Evolutionary conservation across 2,888 invertebrate species (phyloP).

Genomic region (Drosophila subsilvestris): DNA sequence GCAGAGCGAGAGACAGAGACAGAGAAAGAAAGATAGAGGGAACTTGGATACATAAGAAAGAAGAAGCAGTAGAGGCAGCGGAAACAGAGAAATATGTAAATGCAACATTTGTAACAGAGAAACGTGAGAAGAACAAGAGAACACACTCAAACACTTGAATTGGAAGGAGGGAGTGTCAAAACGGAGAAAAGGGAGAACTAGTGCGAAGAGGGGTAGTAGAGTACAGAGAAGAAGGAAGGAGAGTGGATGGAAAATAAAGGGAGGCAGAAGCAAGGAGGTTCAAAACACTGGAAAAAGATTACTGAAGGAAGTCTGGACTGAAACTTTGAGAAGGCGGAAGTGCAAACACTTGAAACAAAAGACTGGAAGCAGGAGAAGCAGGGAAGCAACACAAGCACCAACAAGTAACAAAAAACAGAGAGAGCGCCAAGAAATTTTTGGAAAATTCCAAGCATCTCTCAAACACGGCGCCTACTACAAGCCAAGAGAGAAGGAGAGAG

Average conservation of each 20-base stretch:
- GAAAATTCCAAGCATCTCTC: constrained; percentile 75
- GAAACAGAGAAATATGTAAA: constrained; percentile 30
- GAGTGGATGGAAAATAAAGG: constrained; percentile 12
- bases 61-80: constrained; percentile 2
- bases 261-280: constrained; percentile 17
- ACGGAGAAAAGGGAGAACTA: constrained; percentile 8
- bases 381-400: background rate
- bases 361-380: constrained; percentile 22
- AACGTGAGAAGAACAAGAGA: constrained; percentile 27
- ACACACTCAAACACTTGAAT: background rate
- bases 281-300: background rate
- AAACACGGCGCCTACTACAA: background rate
- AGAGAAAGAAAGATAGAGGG: constrained; percentile 1
- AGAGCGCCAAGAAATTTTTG: constrained; percentile 59
- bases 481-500: constrained; percentile 11
- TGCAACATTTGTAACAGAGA: constrained; percentile 19
- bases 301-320: background rate
- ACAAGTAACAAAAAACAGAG: constrained; percentile 7
- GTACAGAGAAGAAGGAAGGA: background rate
- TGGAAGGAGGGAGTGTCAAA: too few relatives aligned
- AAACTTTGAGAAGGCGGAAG: constrained; percentile 58
- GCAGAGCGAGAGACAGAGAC: constrained; percentile 2
- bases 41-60: background rate
- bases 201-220: constrained; percentile 1
- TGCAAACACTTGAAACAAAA: constrained; percentile 70